phyloP scores from a whole-genome alignment of 2,113 vertebrate species.

The Orcinus orca region DNA sequence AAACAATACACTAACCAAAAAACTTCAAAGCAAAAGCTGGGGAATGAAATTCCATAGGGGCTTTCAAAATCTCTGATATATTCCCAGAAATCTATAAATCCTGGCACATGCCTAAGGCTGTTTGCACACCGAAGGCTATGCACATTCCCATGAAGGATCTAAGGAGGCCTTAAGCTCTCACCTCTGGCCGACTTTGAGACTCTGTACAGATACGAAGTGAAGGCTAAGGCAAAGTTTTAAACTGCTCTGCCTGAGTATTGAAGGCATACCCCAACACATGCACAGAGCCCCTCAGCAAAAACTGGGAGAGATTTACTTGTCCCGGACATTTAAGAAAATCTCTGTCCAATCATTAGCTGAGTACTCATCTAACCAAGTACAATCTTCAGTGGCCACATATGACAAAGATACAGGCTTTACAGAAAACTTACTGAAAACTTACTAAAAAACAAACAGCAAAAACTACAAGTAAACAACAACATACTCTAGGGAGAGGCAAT shows the following conservation, averaged over 20 bases:
- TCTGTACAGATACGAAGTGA: background rate
- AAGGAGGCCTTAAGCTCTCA: background rate
- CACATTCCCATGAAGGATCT: background rate
- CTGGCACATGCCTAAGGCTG: background rate
- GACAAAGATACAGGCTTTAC: background rate
- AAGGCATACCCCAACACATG: background rate
- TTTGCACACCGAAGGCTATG: background rate
- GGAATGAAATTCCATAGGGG: background rate
- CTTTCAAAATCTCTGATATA: constrained; percentile 32
- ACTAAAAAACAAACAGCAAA: background rate
- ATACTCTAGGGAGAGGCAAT: background rate
- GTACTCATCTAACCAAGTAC: background rate
- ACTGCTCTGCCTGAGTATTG: background rate
- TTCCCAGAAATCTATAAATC: background rate
- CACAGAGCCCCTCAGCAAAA: background rate
- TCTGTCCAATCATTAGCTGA: background rate
- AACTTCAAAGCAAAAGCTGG: background rate
- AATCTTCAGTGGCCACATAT: background rate
- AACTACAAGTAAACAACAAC: background rate
- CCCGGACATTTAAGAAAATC: background rate
- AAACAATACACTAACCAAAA: constrained; percentile 37
- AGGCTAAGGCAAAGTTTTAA: background rate
- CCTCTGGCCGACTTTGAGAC: background rate
- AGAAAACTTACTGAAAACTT: background rate
- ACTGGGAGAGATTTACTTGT: background rate